Conservation (phyloP, 2,888 invertebrate species). For the Cyrtodaria siliqua region DNA sequence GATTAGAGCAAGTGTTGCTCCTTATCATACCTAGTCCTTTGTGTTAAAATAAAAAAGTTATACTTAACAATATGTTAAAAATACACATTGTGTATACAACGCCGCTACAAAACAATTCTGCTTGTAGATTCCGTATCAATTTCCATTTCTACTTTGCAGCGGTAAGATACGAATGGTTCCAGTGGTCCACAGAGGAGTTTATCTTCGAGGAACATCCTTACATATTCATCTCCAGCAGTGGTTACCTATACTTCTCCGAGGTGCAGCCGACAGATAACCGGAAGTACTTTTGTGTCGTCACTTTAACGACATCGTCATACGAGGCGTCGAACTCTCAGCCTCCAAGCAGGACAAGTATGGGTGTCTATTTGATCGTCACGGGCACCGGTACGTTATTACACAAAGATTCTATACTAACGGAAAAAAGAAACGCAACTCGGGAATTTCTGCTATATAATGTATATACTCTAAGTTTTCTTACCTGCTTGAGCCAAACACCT, state of each 20-base stretch:
- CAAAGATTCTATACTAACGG: neutral
- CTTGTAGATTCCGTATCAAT: too few relatives aligned
- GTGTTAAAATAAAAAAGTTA: too few relatives aligned
- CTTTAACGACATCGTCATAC: constrained; percentile 56
- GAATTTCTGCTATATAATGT: too few relatives aligned
- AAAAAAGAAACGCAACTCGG: too few relatives aligned
- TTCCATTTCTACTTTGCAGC: constrained; percentile 64
- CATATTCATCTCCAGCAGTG: constrained; percentile 97
- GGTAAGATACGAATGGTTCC: constrained; percentile 93
- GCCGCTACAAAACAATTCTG: too few relatives aligned
- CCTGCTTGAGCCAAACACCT: too few relatives aligned
- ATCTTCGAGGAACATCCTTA: constrained; percentile 94
- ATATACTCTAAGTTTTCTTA: too few relatives aligned
- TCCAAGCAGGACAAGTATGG: constrained; percentile 76
- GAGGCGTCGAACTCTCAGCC: constrained; percentile 66
- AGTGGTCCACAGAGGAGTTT: constrained; percentile 95
- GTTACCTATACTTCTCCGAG: constrained; percentile 88
- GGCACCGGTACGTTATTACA: constrained; percentile 68
- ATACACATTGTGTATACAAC: too few relatives aligned
- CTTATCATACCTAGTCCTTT: too few relatives aligned
- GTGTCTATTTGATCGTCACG: constrained; percentile 74
- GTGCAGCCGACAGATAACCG: constrained; percentile 60
- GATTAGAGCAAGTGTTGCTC: too few relatives aligned
- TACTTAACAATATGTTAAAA: too few relatives aligned
- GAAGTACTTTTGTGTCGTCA: constrained; percentile 59